Percentiles rank a stretch among this genome's conserved stretches.
Conservation (phyloP, 2,888 invertebrate genomes). For the Xiphydria camelus region DNA sequence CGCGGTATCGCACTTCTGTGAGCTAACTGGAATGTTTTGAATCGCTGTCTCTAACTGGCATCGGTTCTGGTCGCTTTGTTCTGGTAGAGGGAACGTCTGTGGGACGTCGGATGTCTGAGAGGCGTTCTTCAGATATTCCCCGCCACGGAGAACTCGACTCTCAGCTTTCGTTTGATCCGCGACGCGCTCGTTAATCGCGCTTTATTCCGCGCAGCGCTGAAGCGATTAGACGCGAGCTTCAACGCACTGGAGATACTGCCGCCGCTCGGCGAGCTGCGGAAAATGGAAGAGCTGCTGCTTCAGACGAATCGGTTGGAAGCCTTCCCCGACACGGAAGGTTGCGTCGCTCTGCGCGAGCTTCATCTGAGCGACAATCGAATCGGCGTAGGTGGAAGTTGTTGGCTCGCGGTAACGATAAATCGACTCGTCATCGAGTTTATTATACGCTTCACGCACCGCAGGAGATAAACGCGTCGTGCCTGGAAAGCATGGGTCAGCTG, state of each 20-base stretch:
- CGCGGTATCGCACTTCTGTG: no score
- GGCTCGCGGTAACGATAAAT: conserved; percentile 2
- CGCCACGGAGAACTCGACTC: no score
- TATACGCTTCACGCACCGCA: no score
- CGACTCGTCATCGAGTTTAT: not conserved
- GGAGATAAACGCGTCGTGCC: conserved; percentile 72
- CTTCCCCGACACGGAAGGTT: conserved; percentile 78
- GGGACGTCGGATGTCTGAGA: no score
- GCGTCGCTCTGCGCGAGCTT: conserved; percentile 75
- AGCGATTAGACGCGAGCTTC: conserved; percentile 73
- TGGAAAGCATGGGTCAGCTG: conserved; percentile 73
- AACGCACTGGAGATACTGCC: conserved; percentile 72
- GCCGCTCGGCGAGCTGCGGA: conserved; percentile 72
- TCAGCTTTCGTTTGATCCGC: no score
- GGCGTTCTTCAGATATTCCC: no score
- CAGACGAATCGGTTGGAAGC: conserved; percentile 79
- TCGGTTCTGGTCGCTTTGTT: no score
- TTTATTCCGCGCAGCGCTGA: conserved; percentile 64
- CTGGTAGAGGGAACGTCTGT: no score
- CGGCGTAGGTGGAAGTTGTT: conserved; percentile 60
- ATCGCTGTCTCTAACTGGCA: no score
- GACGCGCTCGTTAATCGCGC: no score
- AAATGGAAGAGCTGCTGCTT: conserved; percentile 75
- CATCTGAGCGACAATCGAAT: conserved; percentile 84
- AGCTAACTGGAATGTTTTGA: no score